Base-by-base conservation (phyloP, 2,797 vertebrate species). In the Balearica regulorum region DNA sequence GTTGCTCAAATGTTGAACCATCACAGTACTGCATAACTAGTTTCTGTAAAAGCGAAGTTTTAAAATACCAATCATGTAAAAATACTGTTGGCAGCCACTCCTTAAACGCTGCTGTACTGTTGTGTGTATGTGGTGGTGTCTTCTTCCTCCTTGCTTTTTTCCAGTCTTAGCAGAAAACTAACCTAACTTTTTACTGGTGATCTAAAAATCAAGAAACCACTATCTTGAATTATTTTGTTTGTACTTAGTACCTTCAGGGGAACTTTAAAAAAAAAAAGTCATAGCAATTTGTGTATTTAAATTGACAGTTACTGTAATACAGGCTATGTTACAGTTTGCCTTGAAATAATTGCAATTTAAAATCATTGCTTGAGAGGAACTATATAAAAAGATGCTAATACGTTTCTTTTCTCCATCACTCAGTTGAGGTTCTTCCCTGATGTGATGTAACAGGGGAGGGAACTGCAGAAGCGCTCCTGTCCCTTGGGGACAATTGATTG, bases 371-470 rank as follows among this genome's bases (percentile, higher is more conserved):
- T 69, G 28, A 85, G 55, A 92, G 35, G 78, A 72, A 26, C 43
- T 33, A 6, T 54, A 39, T 85, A 28, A 62, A 79, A 73, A 72
- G 20, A 51, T 43, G 10, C 9, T n/a, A 57, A 4, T 85, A 26
- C 28, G 19, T 76, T 48, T 46, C 5, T 82, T 64, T n/a, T 48
- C 31, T 49, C 79, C 21, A 11, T 78, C 9, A 13, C 24, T 65
- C 9, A 5, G 29, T n/a, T 0, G 8, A 75, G 13, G 29, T 81
- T 84, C 11, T 79, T 87, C 37, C 39, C 46, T 66, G 48, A 26
- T 0, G 0, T 49, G 8, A 9, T 43, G 5, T 78, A 44, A 18
- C 2, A 29, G 26, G 20, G 39, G 16, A 41, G n/a, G 44, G 22
- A 68, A 22, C 28, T 64, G 19, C 26, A 53, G 48, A 64, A 48